phyloP scores from a whole-genome alignment of 2,888 invertebrate species.

The Microctonus brassicae region DNA sequence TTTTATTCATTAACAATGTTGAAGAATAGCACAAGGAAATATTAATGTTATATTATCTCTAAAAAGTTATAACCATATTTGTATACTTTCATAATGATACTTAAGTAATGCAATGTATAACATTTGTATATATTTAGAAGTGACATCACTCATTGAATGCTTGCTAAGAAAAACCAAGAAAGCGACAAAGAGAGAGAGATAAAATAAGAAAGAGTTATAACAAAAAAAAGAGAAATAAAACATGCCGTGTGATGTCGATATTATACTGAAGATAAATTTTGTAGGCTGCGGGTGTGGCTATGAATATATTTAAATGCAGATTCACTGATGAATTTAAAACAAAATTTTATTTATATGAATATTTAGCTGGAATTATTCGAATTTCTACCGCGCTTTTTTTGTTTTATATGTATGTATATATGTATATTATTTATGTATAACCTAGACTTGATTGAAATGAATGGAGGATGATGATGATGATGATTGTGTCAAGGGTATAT shows the following conservation, averaged over 20 bases:
- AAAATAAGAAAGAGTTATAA: neutral
- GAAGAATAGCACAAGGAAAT: too few relatives aligned
- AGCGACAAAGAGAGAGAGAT: neutral
- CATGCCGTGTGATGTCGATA: neutral
- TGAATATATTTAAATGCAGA: neutral
- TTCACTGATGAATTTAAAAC: neutral
- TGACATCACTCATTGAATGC: conserved; percentile 40
- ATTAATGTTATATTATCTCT: too few relatives aligned
- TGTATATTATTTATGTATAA: too few relatives aligned
- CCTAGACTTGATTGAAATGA: too few relatives aligned
- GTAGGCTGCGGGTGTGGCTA: neutral
- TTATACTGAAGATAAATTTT: neutral
- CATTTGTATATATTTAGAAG: conserved; percentile 36
- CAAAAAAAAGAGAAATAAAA: neutral
- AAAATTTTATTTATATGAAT: neutral
- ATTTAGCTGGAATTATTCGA: neutral
- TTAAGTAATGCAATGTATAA: neutral
- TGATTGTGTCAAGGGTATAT: too few relatives aligned
- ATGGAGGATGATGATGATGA: too few relatives aligned
- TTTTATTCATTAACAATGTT: too few relatives aligned
- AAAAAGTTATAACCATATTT: conserved; percentile 30
- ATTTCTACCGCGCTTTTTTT: neutral
- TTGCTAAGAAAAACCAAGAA: neutral
- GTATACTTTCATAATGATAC: conserved; percentile 8
- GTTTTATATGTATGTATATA: neutral